Evolutionary conservation across 2,888 invertebrate species (phyloP).

Genomic region (Saturnia japonica): DNA sequence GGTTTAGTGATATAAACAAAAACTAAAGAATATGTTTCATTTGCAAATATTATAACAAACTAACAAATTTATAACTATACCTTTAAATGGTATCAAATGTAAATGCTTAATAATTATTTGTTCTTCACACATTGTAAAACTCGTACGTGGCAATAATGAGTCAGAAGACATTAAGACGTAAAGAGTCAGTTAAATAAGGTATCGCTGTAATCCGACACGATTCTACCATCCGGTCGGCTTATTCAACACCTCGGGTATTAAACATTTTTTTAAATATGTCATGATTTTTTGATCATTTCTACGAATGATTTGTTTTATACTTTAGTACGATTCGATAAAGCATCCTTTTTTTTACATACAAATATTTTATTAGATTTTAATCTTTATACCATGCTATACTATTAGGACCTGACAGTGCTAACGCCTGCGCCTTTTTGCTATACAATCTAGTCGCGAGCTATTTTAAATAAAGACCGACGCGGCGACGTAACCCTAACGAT

Average conservation of each 20-base stretch:
- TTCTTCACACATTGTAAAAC: constrained; percentile 46
- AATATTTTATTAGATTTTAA: too few species aligned
- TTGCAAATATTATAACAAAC: not conserved
- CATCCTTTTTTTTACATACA: not conserved
- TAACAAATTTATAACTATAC: constrained; percentile 9
- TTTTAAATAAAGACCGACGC: too few species aligned
- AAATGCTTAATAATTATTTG: constrained; percentile 29
- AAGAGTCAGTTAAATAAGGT: constrained; percentile 39
- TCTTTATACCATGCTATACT: too few species aligned
- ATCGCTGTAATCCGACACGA: constrained; percentile 41
- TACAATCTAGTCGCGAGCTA: too few species aligned
- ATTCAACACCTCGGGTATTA: constrained; percentile 2
- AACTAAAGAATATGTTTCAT: not conserved
- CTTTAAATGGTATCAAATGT: constrained; percentile 1
- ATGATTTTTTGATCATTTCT: constrained; percentile 2
- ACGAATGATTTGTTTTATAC: not conserved
- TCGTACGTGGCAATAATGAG: constrained; percentile 31
- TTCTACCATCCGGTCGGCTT: constrained; percentile 8
- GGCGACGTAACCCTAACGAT: too few species aligned
- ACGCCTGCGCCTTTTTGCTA: too few species aligned
- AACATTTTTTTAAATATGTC: constrained; percentile 3
- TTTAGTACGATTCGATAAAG: not conserved
- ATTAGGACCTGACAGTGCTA: too few species aligned
- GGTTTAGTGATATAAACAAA: too few species aligned
- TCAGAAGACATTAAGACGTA: constrained; percentile 43